A percentile compares a stretch with the other conserved stretches of the same genome.
phyloP scores from a whole-genome alignment of 2,888 invertebrate species.

The Spisula solida region DNA sequence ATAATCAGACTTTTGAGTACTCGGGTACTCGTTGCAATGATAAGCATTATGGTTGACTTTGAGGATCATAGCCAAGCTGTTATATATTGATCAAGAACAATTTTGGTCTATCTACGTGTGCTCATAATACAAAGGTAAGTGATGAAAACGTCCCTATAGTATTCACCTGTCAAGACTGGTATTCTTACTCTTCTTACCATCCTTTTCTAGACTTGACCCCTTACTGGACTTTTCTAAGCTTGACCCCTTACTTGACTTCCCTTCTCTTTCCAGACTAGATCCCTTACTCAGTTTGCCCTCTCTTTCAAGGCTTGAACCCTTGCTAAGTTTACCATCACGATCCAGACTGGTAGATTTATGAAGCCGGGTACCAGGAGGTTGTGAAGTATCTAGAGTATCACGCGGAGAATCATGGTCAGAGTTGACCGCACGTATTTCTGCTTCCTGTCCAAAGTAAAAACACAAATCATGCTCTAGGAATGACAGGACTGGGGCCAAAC shows the following conservation, averaged over 20 bases:
- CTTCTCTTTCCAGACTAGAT: constrained; percentile 61
- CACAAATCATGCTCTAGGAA: neutral
- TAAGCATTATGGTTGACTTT: too few relatives aligned
- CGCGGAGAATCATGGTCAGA: constrained; percentile 75
- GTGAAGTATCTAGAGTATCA: constrained; percentile 43
- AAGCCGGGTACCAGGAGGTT: neutral
- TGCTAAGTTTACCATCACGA: constrained; percentile 42
- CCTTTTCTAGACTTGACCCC: constrained; percentile 26
- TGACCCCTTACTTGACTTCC: constrained; percentile 49
- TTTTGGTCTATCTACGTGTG: neutral
- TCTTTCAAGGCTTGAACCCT: constrained; percentile 48
- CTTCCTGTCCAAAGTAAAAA: constrained; percentile 69
- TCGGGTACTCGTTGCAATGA: too few relatives aligned
- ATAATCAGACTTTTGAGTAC: too few relatives aligned
- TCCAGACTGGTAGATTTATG: constrained; percentile 55
- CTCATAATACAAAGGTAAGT: neutral
- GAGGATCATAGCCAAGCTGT: neutral
- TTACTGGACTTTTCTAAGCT: constrained; percentile 34
- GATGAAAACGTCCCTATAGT: neutral
- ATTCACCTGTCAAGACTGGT: constrained; percentile 60
- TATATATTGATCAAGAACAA: neutral
- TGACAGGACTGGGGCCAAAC: too few relatives aligned
- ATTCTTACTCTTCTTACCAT: constrained; percentile 59
- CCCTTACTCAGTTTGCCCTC: constrained; percentile 58
- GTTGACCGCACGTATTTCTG: constrained; percentile 76